These are phyloP conservation scores for Cossypha caffra DNA, from an alignment of 2,797 vertebrate genomes.

Conservation along the genomic window DNA sequence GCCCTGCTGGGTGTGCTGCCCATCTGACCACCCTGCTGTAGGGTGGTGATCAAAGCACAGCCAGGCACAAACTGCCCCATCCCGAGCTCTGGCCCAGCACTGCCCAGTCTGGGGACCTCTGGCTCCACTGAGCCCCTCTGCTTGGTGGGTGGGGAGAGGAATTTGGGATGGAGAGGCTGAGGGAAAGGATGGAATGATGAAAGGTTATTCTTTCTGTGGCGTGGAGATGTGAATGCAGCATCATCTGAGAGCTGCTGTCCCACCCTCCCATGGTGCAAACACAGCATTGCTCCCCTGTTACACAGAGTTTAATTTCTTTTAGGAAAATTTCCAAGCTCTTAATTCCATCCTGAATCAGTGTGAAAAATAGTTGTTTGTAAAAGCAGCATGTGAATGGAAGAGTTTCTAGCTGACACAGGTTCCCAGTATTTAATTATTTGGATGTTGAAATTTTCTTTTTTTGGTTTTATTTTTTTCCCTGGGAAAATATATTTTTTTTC, in stretches of 20 bases:
- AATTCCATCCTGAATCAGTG: not conserved
- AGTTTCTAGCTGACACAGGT: not conserved
- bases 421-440: not conserved
- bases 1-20: not conserved
- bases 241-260: not conserved
- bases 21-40: not conserved
- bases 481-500: not conserved
- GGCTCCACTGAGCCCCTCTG: not conserved
- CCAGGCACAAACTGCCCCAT: not conserved
- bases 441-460: not conserved
- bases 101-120: fast-evolving
- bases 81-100: not conserved
- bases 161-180: not conserved
- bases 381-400: not conserved
- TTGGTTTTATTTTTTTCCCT: fast-evolving
- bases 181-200: not conserved
- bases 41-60: not conserved
- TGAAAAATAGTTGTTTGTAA: not conserved
- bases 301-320: fast-evolving
- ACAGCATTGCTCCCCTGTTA: fast-evolving
- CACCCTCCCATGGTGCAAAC: fast-evolving
- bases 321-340: not conserved
- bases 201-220: not conserved
- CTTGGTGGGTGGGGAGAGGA: not conserved
- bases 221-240: not conserved